phyloP scores from a whole-genome alignment of 1,140 invertebrate species.

The Lineus longissimus region DNA sequence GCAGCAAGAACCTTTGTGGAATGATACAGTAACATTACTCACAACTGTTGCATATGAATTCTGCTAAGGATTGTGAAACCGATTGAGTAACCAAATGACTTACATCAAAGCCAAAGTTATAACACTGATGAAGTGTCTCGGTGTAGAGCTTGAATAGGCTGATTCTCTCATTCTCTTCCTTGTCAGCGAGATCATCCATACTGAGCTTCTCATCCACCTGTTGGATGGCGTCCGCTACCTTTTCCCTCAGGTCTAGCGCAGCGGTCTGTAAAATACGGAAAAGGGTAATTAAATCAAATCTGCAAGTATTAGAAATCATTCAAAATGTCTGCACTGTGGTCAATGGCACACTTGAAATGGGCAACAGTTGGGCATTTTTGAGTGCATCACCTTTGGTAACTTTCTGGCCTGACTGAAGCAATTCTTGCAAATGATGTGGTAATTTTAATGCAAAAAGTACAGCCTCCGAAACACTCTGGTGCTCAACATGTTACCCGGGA shows the following conservation, averaged over 20 bases:
- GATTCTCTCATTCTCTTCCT: conserved; percentile 60
- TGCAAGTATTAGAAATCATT: background rate
- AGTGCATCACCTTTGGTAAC: too few relatives aligned
- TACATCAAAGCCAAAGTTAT: conserved; percentile 80
- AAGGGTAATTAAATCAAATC: too few relatives aligned
- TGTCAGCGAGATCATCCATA: conserved; percentile 45
- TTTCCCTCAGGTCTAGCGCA: conserved; percentile 62
- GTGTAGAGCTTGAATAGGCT: conserved; percentile 63
- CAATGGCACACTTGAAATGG: background rate
- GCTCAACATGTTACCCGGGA: too few relatives aligned
- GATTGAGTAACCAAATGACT: background rate
- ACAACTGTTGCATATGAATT: background rate
- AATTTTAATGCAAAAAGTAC: too few relatives aligned
- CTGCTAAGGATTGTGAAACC: background rate
- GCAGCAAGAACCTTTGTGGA: too few relatives aligned
- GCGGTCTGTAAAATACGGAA: conserved; percentile 56
- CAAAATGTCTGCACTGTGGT: background rate
- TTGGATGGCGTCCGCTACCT: conserved; percentile 62
- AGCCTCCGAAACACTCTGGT: too few relatives aligned
- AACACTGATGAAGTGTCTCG: conserved; percentile 81
- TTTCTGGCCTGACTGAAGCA: too few relatives aligned
- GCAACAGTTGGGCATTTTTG: too few relatives aligned
- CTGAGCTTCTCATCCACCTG: conserved; percentile 64
- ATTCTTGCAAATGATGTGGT: too few relatives aligned
- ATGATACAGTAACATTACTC: too few relatives aligned